Conservation (phyloP, 1,140 invertebrate species). For the Leptoteleia sp. region DNA sequence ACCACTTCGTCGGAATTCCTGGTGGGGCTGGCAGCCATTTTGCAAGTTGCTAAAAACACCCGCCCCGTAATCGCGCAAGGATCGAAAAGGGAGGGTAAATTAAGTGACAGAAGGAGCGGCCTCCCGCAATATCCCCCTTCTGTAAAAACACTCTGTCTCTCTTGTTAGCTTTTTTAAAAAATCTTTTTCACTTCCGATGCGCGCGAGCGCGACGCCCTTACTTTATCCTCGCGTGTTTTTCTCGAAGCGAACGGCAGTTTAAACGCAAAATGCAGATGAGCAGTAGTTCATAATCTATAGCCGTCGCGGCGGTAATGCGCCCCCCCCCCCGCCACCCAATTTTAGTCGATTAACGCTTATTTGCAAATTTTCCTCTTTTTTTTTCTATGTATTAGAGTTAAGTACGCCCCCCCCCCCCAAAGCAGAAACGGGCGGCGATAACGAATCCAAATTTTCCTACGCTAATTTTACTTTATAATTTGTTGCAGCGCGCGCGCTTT, state of each 20-base stretch:
- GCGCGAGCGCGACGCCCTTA: constrained; percentile 59
- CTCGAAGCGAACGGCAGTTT: constrained; percentile 73
- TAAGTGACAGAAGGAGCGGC: constrained; percentile 69
- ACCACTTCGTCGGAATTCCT: constrained; percentile 66
- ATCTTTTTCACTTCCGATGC: constrained; percentile 66
- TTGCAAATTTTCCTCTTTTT: constrained; percentile 41
- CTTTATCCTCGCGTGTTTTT: constrained; percentile 67
- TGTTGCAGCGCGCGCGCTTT: constrained; percentile 41
- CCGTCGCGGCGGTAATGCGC: constrained; percentile 44
- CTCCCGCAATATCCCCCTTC: constrained; percentile 69
- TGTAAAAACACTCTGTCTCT: constrained; percentile 69
- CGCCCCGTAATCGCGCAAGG: constrained; percentile 78
- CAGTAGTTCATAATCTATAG: constrained; percentile 73
- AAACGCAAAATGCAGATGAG: constrained; percentile 79
- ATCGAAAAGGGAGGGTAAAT: constrained; percentile 69
- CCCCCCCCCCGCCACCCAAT: too few species aligned
- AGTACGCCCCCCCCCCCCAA: constrained; percentile 15
- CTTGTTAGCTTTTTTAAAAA: constrained; percentile 68
- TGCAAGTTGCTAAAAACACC: constrained; percentile 81
- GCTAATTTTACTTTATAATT: constrained; percentile 48
- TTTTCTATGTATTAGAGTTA: constrained; percentile 50
- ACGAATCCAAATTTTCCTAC: constrained; percentile 20
- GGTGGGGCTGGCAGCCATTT: constrained; percentile 81
- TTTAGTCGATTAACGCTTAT: constrained; percentile 59
- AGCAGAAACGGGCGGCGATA: background rate